phyloP scores from a whole-genome alignment of 2,797 vertebrate genomes.

The Vultur gryphus region DNA sequence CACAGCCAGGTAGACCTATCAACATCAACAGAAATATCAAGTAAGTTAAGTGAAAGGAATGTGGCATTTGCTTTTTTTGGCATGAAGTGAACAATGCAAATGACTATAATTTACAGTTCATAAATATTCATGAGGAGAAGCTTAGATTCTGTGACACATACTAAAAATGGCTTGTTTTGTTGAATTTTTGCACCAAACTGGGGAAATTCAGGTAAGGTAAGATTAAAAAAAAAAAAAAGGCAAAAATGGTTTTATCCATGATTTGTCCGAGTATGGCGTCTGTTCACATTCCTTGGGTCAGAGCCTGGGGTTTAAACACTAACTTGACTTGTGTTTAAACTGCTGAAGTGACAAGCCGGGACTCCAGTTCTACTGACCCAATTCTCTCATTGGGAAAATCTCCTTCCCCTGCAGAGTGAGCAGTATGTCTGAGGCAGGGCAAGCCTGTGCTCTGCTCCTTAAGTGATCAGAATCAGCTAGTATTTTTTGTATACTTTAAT shows the following conservation, averaged over 20 bases:
- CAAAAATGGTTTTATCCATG: not conserved
- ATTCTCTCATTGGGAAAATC: not conserved
- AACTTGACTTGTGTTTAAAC: not conserved
- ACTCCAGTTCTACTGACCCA: slow-evolving; percentile 13
- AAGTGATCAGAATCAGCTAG: not conserved
- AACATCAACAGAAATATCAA: not conserved
- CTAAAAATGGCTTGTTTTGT: not conserved
- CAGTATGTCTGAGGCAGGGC: not conserved
- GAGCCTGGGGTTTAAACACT: not conserved
- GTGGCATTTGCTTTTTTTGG: not conserved
- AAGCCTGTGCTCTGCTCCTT: not conserved
- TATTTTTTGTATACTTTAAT: not conserved
- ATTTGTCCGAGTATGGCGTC: not conserved
- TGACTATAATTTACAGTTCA: not conserved
- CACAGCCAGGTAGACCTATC: not conserved
- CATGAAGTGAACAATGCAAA: slow-evolving; percentile 1
- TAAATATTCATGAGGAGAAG: slow-evolving; percentile 6
- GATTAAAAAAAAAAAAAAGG: not conserved
- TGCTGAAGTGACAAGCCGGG: not conserved
- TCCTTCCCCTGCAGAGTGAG: not conserved
- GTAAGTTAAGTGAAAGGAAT: not conserved
- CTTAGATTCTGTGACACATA: not conserved
- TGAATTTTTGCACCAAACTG: not conserved
- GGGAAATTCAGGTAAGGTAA: not conserved
- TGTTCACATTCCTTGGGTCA: not conserved